Conservation (phyloP, 2,797 vertebrate genomes). For the Spea hammondii region DNA sequence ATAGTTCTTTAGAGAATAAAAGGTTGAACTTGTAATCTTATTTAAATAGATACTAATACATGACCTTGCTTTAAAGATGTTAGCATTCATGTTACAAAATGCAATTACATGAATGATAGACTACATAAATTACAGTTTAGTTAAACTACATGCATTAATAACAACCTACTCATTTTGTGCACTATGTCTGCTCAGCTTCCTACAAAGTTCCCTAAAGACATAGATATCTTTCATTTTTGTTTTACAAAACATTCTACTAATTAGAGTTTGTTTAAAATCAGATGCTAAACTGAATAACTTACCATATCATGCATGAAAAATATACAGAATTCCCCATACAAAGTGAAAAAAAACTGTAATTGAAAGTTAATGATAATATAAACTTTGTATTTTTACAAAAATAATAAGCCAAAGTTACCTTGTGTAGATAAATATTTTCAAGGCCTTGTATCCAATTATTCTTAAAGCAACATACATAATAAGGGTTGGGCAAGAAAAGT, state of each 20-base stretch:
- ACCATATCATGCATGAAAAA: neutral
- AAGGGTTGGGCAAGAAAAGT: too few relatives aligned
- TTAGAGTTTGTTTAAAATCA: neutral
- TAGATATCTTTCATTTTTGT: neutral
- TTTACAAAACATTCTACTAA: neutral
- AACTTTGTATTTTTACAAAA: neutral
- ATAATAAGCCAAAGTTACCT: too few relatives aligned
- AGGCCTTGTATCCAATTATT: too few relatives aligned
- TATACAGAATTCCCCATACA: neutral
- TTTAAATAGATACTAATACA: too few relatives aligned
- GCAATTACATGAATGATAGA: neutral
- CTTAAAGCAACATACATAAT: too few relatives aligned
- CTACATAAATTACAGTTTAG: neutral
- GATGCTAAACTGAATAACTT: neutral
- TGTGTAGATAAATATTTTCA: too few relatives aligned
- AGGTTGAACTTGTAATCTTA: too few relatives aligned
- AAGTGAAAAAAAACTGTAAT: neutral
- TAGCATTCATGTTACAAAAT: too few relatives aligned
- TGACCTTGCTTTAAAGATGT: too few relatives aligned
- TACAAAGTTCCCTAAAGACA: neutral
- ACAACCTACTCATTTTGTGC: neutral
- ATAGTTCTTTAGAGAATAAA: too few relatives aligned
- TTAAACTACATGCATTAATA: neutral
- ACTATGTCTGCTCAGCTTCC: neutral
- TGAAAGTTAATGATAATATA: neutral